Evolutionary conservation across 2,113 vertebrate species (phyloP).

Genomic region (Candoia aspera): DNA sequence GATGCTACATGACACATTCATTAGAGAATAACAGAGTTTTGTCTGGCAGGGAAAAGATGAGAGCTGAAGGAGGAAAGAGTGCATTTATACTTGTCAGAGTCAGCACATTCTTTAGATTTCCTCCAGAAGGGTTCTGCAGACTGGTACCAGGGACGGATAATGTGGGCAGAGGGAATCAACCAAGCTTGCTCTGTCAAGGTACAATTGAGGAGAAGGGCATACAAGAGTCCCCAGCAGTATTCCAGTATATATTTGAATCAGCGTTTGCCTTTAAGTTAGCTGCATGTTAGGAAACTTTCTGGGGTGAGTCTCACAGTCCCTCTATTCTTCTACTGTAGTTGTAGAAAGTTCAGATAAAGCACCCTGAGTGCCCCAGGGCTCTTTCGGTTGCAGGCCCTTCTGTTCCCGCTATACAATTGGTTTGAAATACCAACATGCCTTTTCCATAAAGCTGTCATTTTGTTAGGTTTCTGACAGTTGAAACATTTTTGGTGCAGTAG

Average conservation of each 20-base stretch:
- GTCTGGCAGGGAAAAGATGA: conserved; percentile 9
- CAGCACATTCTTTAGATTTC: conserved; percentile 41
- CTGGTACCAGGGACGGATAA: conserved; percentile 26
- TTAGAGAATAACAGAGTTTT: conserved; percentile 16
- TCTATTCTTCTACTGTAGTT: background rate
- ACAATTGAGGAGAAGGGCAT: background rate
- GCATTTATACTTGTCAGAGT: conserved; percentile 4
- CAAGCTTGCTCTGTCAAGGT: background rate
- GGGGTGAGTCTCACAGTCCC: background rate
- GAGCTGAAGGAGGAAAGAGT: conserved; percentile 7
- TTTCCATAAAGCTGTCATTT: conserved; percentile 33
- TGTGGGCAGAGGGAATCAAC: background rate
- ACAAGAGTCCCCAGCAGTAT: background rate
- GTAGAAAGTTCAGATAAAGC: background rate
- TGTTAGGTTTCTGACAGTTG: conserved; percentile 23
- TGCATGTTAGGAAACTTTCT: conserved; percentile 33
- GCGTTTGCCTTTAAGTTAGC: conserved; percentile 25
- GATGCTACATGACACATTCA: background rate
- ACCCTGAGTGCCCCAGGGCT: conserved; percentile 22
- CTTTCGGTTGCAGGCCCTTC: background rate
- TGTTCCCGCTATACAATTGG: conserved; percentile 25
- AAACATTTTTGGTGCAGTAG: background rate
- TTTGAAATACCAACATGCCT: background rate
- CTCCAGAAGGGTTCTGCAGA: conserved; percentile 15
- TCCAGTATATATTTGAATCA: background rate